These are phyloP conservation scores for Seriola dumerili DNA, from an alignment of 2,113 vertebrate genomes.

Conservation along the genomic window DNA sequence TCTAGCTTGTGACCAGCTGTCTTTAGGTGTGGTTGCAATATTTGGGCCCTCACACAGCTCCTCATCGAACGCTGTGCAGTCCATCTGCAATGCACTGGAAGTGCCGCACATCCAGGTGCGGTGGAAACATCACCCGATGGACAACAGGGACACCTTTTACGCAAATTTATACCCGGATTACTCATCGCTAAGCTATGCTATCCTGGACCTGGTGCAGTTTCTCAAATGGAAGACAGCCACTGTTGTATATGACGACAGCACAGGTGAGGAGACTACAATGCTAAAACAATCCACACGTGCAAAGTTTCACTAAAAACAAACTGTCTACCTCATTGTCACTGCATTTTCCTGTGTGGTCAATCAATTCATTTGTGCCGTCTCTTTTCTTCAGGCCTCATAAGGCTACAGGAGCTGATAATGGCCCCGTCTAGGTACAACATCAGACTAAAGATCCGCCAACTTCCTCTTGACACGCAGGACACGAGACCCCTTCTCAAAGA, in stretches of 20 bases:
- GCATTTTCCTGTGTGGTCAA: not conserved
- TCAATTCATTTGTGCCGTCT: constrained; percentile 34
- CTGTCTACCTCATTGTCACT: not conserved
- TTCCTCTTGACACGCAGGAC: constrained; percentile 92
- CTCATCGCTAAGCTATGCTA: constrained; percentile 96
- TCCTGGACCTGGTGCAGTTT: constrained; percentile 96
- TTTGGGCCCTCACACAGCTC: constrained; percentile 98
- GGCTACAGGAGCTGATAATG: constrained; percentile 98
- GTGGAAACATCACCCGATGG: constrained; percentile 98
- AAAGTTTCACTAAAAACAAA: not conserved
- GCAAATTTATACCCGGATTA: constrained; percentile 99
- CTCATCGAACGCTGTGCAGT: constrained; percentile 97
- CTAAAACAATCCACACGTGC: not conserved
- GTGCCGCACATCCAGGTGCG: constrained; percentile 98
- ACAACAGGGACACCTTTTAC: constrained; percentile 98
- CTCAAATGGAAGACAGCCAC: constrained; percentile 98
- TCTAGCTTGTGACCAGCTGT: constrained; percentile 97
- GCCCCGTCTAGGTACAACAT: constrained; percentile 98
- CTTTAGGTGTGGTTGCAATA: constrained; percentile 97
- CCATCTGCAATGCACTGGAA: constrained; percentile 98
- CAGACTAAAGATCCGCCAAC: constrained; percentile 97
- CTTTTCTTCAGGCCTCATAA: constrained; percentile 90
- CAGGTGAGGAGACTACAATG: constrained; percentile 86
- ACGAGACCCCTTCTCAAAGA: constrained; percentile 95
- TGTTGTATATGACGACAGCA: constrained; percentile 98